Conservation (phyloP, 2,113 vertebrate species). For the Pycnonotus jocosus region DNA sequence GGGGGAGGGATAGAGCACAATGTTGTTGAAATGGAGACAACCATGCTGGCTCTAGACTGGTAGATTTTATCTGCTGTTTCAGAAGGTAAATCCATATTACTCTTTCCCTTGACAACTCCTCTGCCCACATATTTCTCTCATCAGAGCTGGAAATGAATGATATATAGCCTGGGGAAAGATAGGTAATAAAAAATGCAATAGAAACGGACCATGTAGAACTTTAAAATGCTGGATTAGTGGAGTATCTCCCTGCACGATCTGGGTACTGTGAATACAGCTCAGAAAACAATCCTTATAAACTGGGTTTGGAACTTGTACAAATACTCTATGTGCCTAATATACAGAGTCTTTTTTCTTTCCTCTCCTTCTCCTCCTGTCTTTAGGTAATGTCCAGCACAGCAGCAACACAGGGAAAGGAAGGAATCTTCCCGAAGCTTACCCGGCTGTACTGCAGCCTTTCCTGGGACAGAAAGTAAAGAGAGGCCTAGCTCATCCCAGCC, state of each 20-base stretch:
- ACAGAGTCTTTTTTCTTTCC: neutral
- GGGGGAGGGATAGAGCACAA: neutral
- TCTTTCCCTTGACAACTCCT: neutral
- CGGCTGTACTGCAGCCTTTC: constrained; percentile 66
- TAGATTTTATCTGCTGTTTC: neutral
- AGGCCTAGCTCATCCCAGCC: constrained; percentile 70
- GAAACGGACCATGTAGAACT: neutral
- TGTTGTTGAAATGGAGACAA: neutral
- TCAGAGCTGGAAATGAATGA: constrained; percentile 30
- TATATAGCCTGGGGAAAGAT: neutral
- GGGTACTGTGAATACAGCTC: neutral
- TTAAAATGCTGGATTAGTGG: neutral
- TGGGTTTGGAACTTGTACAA: neutral
- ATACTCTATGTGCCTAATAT: neutral
- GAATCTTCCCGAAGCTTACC: constrained; percentile 60
- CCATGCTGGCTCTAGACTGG: neutral
- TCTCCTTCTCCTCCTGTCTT: constrained; percentile 9
- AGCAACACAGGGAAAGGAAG: constrained; percentile 37
- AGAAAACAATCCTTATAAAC: neutral
- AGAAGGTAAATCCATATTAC: neutral
- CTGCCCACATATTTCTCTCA: constrained; percentile 1
- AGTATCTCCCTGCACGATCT: neutral
- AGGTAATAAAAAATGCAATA: constrained; percentile 2
- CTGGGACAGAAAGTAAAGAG: constrained; percentile 69
- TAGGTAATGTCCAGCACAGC: constrained; percentile 74